Base-by-base conservation (phyloP, 2,888 invertebrate species). In the Formica aserva region DNA sequence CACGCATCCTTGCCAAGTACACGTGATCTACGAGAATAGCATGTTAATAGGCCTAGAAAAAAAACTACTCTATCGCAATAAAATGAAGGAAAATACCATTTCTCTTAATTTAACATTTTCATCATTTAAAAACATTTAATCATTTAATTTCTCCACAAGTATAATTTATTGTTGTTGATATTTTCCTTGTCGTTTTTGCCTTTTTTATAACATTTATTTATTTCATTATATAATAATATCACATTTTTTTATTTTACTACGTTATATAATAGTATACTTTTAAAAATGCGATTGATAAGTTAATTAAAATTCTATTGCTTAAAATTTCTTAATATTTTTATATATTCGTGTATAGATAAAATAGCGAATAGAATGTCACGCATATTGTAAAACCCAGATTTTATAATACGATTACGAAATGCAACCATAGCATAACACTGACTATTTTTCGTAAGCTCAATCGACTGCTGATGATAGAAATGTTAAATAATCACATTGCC, bases 1-100 rank as follows among this genome's bases (percentile, higher is more conserved):
- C 5, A 22, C 15, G 11, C 22, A 63, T 48, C 48, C 22, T 75
- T 2, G 48, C 18, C 63, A 75, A 63, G 45, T 63, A 29, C 41
- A 48, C 48, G 18, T 75, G 48, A 75, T 52, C 48, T 48, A 63
- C 18, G 22, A 63, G 48, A 75, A 48, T 75, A 75, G 22, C 35
- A 63, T 45, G 15, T n/a, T 4, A 45, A 38, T 75, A 22, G 1
- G 2, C 6, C 15, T 75, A 32, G n/a, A 22, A 32, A 75, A 35
- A 75, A 41, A 8, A 18, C 13, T 32, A 9, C 26, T 26, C 9
- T 22, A 35, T 4, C 4, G 18, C 32, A 41, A 57, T 29, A 29
- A 26, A 26, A 60, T 60, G 22, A 57, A 52, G 15, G 48, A n/a
- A 48, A 32, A n/a, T n/a, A 29, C 0, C 38, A 22, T 26, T 15